Conservation (phyloP, 1,140 invertebrate genomes). For the Trissolcus basalis region DNA sequence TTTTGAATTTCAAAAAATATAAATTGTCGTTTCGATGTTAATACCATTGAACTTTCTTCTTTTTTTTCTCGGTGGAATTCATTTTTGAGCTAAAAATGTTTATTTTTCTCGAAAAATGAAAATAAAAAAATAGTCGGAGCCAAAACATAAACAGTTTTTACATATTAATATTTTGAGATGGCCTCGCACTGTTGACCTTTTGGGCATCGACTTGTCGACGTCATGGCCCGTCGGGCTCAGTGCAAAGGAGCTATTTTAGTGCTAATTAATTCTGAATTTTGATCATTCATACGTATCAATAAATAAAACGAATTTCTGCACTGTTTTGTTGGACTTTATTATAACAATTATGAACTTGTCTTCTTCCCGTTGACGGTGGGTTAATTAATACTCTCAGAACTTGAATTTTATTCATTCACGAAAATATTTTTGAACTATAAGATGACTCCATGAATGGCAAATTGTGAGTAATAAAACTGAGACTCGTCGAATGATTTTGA, state of each 20-base stretch:
- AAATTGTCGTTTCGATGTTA: no score
- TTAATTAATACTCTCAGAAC: no score
- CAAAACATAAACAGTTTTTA: constrained; percentile 35
- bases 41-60: no score
- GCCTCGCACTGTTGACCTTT: constrained; percentile 41
- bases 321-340: constrained; percentile 20
- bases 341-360: constrained; percentile 5
- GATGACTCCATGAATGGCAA: no score
- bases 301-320: constrained; percentile 30
- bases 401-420: no score
- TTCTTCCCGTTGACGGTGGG: background rate
- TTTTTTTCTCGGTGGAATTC: no score
- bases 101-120: no score
- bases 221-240: constrained; percentile 34
- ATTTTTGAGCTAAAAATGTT: no score
- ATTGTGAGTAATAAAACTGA: no score
- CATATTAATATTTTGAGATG: constrained; percentile 35
- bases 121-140: constrained; percentile 11
- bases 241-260: constrained; percentile 36
- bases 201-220: constrained; percentile 41
- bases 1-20: no score
- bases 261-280: constrained; percentile 48
- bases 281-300: constrained; percentile 39
- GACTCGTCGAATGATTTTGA: no score
- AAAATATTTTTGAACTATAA: no score